A percentile compares a stretch with the other conserved stretches of the same genome.
Evolutionary conservation across 2,113 vertebrate species (phyloP).

Genomic region (Zootoca vivipara): DNA sequence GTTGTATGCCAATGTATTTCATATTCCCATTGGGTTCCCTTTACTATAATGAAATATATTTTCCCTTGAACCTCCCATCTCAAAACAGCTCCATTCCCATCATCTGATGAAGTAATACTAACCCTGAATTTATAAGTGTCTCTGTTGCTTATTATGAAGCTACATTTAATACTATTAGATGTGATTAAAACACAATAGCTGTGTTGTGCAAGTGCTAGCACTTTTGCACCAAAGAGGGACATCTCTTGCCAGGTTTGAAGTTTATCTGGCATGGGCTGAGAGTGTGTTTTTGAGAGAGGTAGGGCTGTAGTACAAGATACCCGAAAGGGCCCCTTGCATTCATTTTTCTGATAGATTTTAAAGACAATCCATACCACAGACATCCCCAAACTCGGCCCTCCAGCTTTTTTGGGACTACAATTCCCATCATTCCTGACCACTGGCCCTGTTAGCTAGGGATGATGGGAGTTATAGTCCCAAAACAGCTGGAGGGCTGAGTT

Average conservation of each 20-base stretch:
- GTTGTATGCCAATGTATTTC: not conserved
- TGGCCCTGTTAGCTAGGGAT: no score
- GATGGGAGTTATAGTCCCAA: no score
- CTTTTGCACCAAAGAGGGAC: not conserved
- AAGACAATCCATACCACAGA: not conserved
- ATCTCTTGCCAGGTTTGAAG: not conserved
- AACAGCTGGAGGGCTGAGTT: no score
- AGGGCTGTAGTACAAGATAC: not conserved
- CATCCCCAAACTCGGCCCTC: no score
- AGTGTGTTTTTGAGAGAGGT: not conserved
- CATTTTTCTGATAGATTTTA: not conserved
- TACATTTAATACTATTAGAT: constrained; percentile 17
- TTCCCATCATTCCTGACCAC: no score
- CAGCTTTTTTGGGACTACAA: no score
- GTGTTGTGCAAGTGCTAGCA: not conserved
- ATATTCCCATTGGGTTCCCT: not conserved
- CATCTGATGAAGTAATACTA: constrained; percentile 20
- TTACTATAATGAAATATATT: not conserved
- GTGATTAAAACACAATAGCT: not conserved
- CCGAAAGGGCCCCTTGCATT: no score
- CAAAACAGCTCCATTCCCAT: constrained; percentile 20
- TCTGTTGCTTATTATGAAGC: constrained; percentile 26
- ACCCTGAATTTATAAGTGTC: constrained; percentile 7
- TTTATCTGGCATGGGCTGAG: not conserved
- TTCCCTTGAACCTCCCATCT: constrained; percentile 21